Conservation (phyloP, 30 jellyfish, hydroid and myxozoan genomes). For the Hydractinia echinata region DNA sequence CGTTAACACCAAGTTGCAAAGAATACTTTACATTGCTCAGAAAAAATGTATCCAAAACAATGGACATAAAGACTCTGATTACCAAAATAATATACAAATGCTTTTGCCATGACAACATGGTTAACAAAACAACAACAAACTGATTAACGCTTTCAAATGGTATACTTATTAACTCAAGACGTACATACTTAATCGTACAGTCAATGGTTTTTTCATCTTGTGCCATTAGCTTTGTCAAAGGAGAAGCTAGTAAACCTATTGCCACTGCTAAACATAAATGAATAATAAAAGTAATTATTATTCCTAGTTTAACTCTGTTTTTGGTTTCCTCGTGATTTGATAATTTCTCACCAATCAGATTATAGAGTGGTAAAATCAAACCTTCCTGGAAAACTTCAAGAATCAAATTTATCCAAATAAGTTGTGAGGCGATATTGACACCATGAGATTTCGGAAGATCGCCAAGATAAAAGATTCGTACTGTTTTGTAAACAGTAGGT, state of each 20-base stretch:
- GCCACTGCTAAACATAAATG: background rate
- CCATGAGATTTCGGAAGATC: background rate
- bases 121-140: background rate
- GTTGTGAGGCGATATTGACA: conserved; percentile 13
- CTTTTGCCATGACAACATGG: conserved; percentile 6
- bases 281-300: conserved; percentile 4
- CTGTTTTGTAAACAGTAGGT: conserved; percentile 9
- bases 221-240: background rate
- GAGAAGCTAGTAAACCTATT: background rate
- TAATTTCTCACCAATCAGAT: conserved; percentile 12
- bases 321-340: background rate
- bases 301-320: background rate
- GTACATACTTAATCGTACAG: conserved; percentile 3
- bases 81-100: background rate
- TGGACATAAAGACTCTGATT: background rate
- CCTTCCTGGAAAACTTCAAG: conserved; percentile 12
- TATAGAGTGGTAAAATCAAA: background rate
- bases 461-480: conserved; percentile 8
- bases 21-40: background rate
- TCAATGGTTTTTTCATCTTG: background rate
- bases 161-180: background rate
- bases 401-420: conserved; percentile 3
- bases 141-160: conserved; percentile 11
- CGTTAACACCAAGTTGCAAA: conserved; percentile 1
- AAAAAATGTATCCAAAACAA: conserved; percentile 4